A percentile compares a stretch with the other conserved stretches of the same genome.
Conservation (phyloP, 2,888 invertebrate species). For the Ormyrus thymus region DNA sequence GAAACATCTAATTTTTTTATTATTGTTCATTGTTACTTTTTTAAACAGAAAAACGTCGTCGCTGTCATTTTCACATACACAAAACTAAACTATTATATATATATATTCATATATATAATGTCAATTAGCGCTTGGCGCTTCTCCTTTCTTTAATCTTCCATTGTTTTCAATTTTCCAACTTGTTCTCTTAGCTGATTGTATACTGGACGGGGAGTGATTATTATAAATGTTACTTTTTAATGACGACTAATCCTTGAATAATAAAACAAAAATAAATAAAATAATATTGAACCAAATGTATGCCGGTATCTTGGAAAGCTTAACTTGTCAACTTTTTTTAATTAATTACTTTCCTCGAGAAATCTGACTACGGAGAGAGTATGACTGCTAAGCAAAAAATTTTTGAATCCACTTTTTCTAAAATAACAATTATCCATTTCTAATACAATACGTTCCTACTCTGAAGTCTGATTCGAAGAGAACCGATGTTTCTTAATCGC, state of each 20-base stretch:
- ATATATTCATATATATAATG: conserved; percentile 24
- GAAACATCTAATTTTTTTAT: conserved; percentile 64
- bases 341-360: conserved; percentile 43
- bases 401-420: conserved; percentile 61
- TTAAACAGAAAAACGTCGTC: conserved; percentile 58
- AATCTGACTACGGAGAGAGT: conserved; percentile 49
- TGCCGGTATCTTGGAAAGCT: conserved; percentile 19
- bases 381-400: conserved; percentile 53
- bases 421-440: conserved; percentile 43
- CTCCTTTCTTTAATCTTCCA: conserved; percentile 38
- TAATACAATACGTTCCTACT: conserved; percentile 30
- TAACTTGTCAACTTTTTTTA: conserved; percentile 35
- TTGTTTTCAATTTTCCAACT: conserved; percentile 43
- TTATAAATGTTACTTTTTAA: conserved; percentile 53
- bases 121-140: conserved; percentile 32
- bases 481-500: conserved; percentile 47
- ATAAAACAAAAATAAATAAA: conserved; percentile 26
- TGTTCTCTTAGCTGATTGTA: conserved; percentile 29
- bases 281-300: conserved; percentile 33
- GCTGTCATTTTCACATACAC: conserved; percentile 50
- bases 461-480: conserved; percentile 42
- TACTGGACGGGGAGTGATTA: conserved; percentile 36
- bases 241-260: conserved; percentile 37
- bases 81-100: conserved; percentile 16
- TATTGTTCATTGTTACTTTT: conserved; percentile 57